Percentiles rank a stretch among this genome's conserved stretches.
Evolutionary conservation across 1,140 invertebrate species (phyloP).

Genomic region (Diachasma alloeum): DNA sequence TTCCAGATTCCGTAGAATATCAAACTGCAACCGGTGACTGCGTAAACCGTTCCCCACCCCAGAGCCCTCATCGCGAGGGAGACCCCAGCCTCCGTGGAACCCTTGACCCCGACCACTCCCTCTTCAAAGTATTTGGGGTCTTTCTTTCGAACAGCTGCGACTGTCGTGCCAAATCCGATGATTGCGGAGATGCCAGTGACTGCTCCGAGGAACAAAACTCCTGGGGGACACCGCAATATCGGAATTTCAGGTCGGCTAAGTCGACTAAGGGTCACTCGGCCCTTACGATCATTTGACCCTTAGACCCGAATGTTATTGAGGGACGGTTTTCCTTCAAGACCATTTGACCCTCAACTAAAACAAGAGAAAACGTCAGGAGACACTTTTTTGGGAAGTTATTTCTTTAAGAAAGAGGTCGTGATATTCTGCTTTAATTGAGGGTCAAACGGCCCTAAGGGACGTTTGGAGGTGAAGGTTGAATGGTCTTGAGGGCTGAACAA

Average conservation of each 20-base stretch:
- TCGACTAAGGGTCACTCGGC: too few relatives aligned
- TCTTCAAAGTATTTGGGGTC: conserved; percentile 84
- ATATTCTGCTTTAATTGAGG: too few relatives aligned
- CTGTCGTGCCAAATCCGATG: conserved; percentile 81
- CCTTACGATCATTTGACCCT: too few relatives aligned
- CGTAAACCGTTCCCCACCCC: conserved; percentile 87
- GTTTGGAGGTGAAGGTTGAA: too few relatives aligned
- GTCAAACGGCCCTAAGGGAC: too few relatives aligned
- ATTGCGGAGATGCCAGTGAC: conserved; percentile 82
- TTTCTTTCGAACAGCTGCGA: conserved; percentile 79
- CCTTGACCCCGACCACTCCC: conserved; percentile 72
- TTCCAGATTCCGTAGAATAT: conserved; percentile 90
- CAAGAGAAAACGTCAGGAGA: too few relatives aligned
- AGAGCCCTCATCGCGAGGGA: conserved; percentile 83
- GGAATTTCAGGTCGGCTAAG: not conserved
- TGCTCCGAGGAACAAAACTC: conserved; percentile 75
- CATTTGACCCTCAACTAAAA: too few relatives aligned
- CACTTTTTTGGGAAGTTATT: too few relatives aligned
- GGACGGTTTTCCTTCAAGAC: too few relatives aligned
- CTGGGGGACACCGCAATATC: not conserved
- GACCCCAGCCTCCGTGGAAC: conserved; percentile 78
- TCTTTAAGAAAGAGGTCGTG: too few relatives aligned
- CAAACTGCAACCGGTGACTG: conserved; percentile 81
- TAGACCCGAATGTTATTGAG: too few relatives aligned
- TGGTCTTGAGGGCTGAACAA: too few relatives aligned